phyloP scores from a whole-genome alignment of 2,888 invertebrate genomes.

The Synanthedon andrenaeformis region DNA sequence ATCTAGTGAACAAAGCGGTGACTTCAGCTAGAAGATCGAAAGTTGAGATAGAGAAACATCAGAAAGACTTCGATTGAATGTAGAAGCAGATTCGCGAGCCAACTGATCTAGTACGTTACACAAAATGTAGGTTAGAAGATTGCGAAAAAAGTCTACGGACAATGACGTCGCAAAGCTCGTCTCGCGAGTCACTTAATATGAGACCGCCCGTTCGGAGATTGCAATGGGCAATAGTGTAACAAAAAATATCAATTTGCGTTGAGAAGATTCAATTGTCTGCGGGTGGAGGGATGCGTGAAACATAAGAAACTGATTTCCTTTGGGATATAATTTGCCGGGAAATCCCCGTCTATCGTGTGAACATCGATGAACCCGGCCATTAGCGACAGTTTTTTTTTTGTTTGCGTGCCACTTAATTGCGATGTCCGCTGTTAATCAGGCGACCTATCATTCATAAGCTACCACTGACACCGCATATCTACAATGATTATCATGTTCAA shows the following conservation, averaged over 20 bases:
- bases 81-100: constrained; percentile 3
- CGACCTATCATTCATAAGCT: constrained; percentile 1
- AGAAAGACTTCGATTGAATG: constrained; percentile 6
- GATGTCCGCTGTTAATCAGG: constrained; percentile 4
- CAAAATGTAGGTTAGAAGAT: constrained; percentile 23
- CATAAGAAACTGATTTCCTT: constrained; percentile 57
- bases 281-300: constrained; percentile 36
- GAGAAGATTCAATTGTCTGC: constrained; percentile 45
- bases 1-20: constrained; percentile 8
- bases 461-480: neutral
- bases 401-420: constrained; percentile 9
- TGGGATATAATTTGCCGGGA: constrained; percentile 40
- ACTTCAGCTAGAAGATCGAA: constrained; percentile 9
- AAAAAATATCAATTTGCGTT: constrained; percentile 51
- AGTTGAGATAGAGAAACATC: constrained; percentile 9
- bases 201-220: constrained; percentile 26
- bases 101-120: constrained; percentile 21
- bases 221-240: constrained; percentile 34
- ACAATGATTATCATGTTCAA: neutral
- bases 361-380: constrained; percentile 21
- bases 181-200: constrained; percentile 1
- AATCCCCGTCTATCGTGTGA: constrained; percentile 32
- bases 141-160: constrained; percentile 15
- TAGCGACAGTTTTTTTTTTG: constrained; percentile 16
- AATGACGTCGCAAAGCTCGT: constrained; percentile 16